Evolutionary conservation across 2,113 vertebrate species (phyloP), one percentile per base, ranked within the genome.

Genomic region (Martes martes): DNA sequence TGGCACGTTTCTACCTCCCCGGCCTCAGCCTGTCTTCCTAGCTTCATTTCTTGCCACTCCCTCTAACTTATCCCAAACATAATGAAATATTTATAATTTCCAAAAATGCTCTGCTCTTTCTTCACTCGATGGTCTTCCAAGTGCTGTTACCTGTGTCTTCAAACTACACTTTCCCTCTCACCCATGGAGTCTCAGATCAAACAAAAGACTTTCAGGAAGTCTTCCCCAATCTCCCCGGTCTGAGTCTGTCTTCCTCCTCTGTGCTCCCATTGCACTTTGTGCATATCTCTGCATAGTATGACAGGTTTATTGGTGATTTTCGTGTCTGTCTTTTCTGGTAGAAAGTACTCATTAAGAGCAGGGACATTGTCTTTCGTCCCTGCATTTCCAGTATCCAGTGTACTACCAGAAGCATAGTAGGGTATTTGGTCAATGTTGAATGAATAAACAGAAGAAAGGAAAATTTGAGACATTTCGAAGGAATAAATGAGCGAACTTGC

Each of bases 401-500:
- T 16, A 52, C 52, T 82, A 61, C 45, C 45, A 79, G 65, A 76
- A 45, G 24, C 82, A 15, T 28, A 39, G 69, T 63, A 57, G 69
- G 71, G 47, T 47, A 8, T 93, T 79, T 74, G 36, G 82, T 55
- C 67, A 23, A 39, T 91, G 36, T 39, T 86, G 47, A 94, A 63
- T 71, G 89, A 95, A 59, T 81, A 55, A 89, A 61, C 76, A 85
- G 79, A 93, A 50, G 55, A 95, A 67, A 39, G 65, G 69, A 94
- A 95, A 81, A 67, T 55, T 10, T 4, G 82, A 85, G 61, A 57
- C 23, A 78, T 71, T 95, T 79, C 47, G 79, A 95, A 90, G 69
- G 36, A 96, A 73, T 93, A 57, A 76, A 78, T 84, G 45, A 71
- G 74, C 21, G 65, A 11, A 93, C 28, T 93, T 89, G 67, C 42